Conservation (phyloP, 2,888 invertebrate species). For the Andrena chrysosceles region DNA sequence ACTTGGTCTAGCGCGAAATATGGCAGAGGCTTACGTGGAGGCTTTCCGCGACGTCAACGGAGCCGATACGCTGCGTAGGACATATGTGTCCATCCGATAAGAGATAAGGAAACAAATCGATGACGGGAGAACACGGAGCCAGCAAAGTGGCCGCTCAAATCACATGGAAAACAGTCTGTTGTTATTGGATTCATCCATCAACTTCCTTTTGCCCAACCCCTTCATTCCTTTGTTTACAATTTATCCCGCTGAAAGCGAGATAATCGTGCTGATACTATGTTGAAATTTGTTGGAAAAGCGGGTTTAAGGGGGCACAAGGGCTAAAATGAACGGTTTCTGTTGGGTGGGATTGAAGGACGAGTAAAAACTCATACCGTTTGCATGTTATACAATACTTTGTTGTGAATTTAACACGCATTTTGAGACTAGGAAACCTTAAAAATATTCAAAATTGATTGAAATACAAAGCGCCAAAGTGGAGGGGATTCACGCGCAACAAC, state of each 20-base stretch:
- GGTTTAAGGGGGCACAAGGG: neutral
- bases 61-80: neutral
- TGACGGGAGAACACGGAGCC: conserved; percentile 34
- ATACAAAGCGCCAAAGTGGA: too few species aligned
- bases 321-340: too few species aligned
- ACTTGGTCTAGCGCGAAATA: too few species aligned
- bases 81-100: conserved; percentile 60
- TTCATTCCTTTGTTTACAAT: conserved; percentile 54
- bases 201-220: conserved; percentile 5
- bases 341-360: too few species aligned
- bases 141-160: conserved; percentile 40
- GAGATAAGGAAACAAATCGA: conserved; percentile 65
- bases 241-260: conserved; percentile 35
- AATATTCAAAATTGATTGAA: too few species aligned
- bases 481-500: too few species aligned
- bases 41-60: neutral
- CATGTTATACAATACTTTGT: too few species aligned
- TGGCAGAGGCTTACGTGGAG: neutral
- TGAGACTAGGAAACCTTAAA: too few species aligned
- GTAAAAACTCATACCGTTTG: too few species aligned
- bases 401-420: too few species aligned
- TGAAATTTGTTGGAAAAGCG: neutral
- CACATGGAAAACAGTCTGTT: conserved; percentile 46
- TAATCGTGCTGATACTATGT: neutral
- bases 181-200: conserved; percentile 68